Evolutionary conservation across 2,113 vertebrate genomes (phyloP).

Genomic region (Anhinga rufa): DNA sequence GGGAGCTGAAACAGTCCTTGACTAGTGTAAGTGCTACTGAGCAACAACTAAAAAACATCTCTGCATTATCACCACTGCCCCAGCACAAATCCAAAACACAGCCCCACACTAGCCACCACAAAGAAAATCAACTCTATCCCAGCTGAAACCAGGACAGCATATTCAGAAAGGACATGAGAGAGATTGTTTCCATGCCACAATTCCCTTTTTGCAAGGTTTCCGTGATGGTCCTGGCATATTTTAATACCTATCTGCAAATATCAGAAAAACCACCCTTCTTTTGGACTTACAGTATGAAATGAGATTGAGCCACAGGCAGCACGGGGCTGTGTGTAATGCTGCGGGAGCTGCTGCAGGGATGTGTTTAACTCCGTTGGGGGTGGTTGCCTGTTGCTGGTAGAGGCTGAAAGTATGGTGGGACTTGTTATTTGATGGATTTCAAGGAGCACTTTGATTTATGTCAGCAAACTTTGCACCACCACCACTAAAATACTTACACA

Average conservation of each 20-base stretch:
- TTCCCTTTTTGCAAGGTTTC: not conserved
- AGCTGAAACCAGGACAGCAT: no score
- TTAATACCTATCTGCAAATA: not conserved
- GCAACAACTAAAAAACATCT: no score
- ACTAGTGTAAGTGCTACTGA: no score
- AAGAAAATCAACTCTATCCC: no score
- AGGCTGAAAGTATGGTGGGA: not conserved
- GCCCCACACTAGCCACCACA: no score
- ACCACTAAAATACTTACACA: not conserved
- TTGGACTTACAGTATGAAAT: not conserved
- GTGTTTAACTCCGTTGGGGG: not conserved
- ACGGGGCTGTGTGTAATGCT: not conserved
- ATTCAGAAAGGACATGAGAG: not conserved
- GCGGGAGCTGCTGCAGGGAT: not conserved
- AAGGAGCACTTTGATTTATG: not conserved
- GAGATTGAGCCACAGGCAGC: not conserved
- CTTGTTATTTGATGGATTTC: not conserved
- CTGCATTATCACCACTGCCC: no score
- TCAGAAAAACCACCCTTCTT: not conserved
- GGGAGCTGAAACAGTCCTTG: no score
- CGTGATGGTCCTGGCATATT: not conserved
- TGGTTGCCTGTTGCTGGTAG: not conserved
- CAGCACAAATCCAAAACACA: no score
- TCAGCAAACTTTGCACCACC: not conserved
- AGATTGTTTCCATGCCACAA: not conserved